Base-by-base conservation (phyloP, 2,888 invertebrate species). In the Mythimna ferrago region DNA sequence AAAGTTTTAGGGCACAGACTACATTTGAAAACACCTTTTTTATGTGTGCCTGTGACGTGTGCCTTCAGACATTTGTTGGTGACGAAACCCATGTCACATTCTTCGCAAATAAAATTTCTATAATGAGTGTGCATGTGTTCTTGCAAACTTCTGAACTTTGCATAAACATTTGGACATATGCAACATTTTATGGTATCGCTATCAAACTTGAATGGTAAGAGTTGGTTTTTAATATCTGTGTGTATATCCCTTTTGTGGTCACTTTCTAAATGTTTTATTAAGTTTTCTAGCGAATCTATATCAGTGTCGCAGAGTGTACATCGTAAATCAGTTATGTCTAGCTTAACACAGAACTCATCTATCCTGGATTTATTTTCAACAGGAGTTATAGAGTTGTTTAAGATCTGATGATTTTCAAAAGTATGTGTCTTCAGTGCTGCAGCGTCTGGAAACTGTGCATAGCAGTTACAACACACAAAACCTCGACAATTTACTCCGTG, bases 1-100 rank as follows among this genome's bases (percentile, higher is more conserved):
- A 93, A 95, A 0, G 91, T 86, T 81, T 94, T 94, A 0, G 90
- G 82, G 66, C 96, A 96, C n/a, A 79, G 84, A 9, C 89, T 53
- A 6, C 73, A 73, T 58, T 73, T 76, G 2, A 16, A 76, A 35
- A 35, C 21, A 19, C 66, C 73, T 10, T 32, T 66, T 51, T 0
- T 0, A 11, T 73, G 73, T 35, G 0, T 2, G 1, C 48, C 48
- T 19, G 9, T 6, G 4, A 66, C 2, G 19, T 73, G 73, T 4
- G 1, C 1, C 2, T 14, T 66, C 4, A 73, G 51, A 0, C 21
- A 10, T 51, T 11, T 32, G 51, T 66, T 76, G 21, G 66, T 76
- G 11, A 73, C 21, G 6, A n/a, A 73, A 3, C 73, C 73, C 57
- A 58, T 26, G 19, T 44, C 67, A 26, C 73, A 73, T 11, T 32